Evolutionary conservation across 2,113 vertebrate species (phyloP), one percentile per base, ranked within the genome.

Genomic region (Scomber japonicus): DNA sequence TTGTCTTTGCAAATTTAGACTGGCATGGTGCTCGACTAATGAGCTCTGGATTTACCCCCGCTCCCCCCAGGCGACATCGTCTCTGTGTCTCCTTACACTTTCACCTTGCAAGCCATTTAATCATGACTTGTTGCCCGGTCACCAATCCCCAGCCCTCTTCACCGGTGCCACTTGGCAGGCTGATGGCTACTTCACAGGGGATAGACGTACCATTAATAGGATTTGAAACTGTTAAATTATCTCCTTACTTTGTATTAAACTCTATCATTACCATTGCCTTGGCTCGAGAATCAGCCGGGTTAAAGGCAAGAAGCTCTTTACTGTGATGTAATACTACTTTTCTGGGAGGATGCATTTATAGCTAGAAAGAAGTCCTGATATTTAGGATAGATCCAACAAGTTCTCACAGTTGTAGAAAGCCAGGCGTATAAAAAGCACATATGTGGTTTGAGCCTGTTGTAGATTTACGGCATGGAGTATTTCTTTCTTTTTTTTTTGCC

Each of bases 21-120:
- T 56, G 51, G 11, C 17, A 45, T 51, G 55, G 48, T 75, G 49
- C 66, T 80, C 14, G 82, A 44, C 16, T 81, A 82, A 76, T 70
- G 49, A 79, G 81, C 45, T 87, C 49, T 74, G 53, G 63, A 68
- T 66, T 81, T 73, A 70, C 24, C 66, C 66, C 31, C 48, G 45
- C 67, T 14, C 48, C 51, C 21, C 15, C 24, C 24, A 27, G 24
- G 70, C 61, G 48, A 40, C 17, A 53, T 64, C 87, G 30, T 64
- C 30, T 84, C 44, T 54, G 4, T 24, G 24, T 55, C 13, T 75
- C n/a, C 24, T 49, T 55, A 17, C 11, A 53, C 62, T 71, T 80
- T 46, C 16, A 45, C 66, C 30, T 11, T 17, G 11, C 19, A 7
- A 56, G 19, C 57, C 19, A 4, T 83, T 80, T 76, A 75, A 64